Base-by-base conservation (phyloP, 2,888 invertebrate species). In the Erebia ligea region DNA sequence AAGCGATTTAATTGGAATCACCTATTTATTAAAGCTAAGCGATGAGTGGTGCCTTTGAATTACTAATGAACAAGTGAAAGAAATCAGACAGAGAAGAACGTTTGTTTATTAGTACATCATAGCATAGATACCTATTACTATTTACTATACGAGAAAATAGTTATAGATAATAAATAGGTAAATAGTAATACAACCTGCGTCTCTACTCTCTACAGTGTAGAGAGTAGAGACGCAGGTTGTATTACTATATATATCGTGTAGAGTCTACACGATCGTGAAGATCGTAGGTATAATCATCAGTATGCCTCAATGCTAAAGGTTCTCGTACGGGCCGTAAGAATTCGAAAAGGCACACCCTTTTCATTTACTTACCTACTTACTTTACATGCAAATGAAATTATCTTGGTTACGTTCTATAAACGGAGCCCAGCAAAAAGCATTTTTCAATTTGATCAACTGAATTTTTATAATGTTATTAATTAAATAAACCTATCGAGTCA, bases 1-100 rank as follows among this genome's bases (percentile, higher is more conserved):
- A 73, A 50, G 57, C 75, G 71, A 70, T 73, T 80, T 83, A 83
- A 85, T 84, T 82, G 78, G 76, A 72, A 79, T 78, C 80, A 68
- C 59, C 63, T 68, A 72, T 68, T 72, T 70, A 65, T 68, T 68
- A 25, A 68, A 68, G 63, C 61, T 68, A 13, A 52, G n/a, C 42
- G 15, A 19, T 42, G 48, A 58, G 56, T 67, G 67, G 67, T 11
- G n/a, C 21, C 48, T 45, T 67, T 67, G 58, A 58, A 58, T 45
- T 58, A 48, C 62, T 62, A 62, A 45, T 58, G 57, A 67, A 58
- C 40, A 40, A 54, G 10, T 42, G 42, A 54, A 34, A 45, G 10
- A 56, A 34, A 21, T 9, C 56, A 34, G 8, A 66, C 19, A 65
- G 2, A 17, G 21, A 57, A 42, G 42, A 56, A 15, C 59, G 15